Conservation (phyloP, 2,888 invertebrate genomes). For the Cephus spinipes region DNA sequence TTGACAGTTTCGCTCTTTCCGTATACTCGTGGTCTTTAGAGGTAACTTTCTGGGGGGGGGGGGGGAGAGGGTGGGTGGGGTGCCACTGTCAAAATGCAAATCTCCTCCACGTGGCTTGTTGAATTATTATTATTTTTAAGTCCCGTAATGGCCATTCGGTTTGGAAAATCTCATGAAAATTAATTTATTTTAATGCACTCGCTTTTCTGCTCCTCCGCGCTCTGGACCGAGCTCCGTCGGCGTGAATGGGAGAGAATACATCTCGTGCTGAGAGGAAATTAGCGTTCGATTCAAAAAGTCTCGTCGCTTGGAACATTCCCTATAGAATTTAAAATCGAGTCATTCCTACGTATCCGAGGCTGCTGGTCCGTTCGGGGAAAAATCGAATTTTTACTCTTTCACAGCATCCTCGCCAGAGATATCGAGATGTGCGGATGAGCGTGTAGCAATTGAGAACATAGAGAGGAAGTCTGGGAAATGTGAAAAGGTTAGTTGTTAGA, state of each 20-base stretch:
- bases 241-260: conserved; percentile 22
- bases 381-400: not conserved
- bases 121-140: conserved; percentile 57
- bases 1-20: not conserved
- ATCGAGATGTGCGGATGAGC: not conserved
- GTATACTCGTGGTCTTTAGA: no score
- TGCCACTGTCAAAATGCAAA: conserved; percentile 51
- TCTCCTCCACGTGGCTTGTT: conserved; percentile 51
- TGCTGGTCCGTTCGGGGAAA: not conserved
- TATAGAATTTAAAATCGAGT: not conserved
- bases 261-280: conserved; percentile 40
- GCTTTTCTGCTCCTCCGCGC: conserved; percentile 20
- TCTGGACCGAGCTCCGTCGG: not conserved
- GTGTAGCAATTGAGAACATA: not conserved
- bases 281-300: conserved; percentile 56
- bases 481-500: not conserved
- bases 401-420: not conserved
- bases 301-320: not conserved
- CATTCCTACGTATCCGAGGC: not conserved
- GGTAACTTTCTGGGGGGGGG: no score
- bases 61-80: not conserved
- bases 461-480: not conserved
- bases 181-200: conserved; percentile 59
- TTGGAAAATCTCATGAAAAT: conserved; percentile 58
- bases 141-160: conserved; percentile 55